Evolutionary conservation across 2,888 invertebrate genomes (phyloP), one percentile per base, ranked within the genome.

Genomic region (Tolmerus cingulatus): DNA sequence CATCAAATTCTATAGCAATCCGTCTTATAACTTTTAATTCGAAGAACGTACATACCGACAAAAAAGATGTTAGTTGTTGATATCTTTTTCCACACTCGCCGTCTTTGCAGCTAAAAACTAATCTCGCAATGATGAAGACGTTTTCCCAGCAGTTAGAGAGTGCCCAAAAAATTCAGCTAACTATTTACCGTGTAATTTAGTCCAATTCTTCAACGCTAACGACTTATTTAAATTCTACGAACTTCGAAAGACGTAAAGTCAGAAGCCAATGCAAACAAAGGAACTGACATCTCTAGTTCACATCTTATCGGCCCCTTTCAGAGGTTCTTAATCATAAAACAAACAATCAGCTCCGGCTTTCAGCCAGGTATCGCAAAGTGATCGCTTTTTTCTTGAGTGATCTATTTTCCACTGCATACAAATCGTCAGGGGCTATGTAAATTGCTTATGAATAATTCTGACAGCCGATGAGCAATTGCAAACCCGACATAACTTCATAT

Each of bases 401-500:
- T 43, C 85, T 74, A 85, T 74, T 74, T 74, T 85, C 43, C 74
- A 74, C 40, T 46, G 74, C 74, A 85, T 85, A 74, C 46, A 86
- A 86, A 88, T 88, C 87, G 87, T 86, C 87, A 76, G n/a, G 86
- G 86, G 86, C 30, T 88, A 88, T 88, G 88, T 86, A 86, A 88
- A 88, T 88, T 87, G 86, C 88, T 88, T 88, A 88, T 88, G 88
- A 88, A 88, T 88, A 88, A 88, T 88, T 88, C 88, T 86, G 88
- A 87, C 88, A 88, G 82, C 81, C 85, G 76, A 86, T 81, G 87
- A 88, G 87, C 87, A 88, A 88, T 88, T 86, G 81, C 86, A 88
- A 86, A 87, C 88, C 86, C 86, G 88, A 87, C 88, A 87, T 87
- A 88, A 87, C 87, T 86, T 81, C 77, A 87, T 81, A 88, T 88